Evolutionary conservation across 2,888 invertebrate genomes (phyloP).

Genomic region (Coremacera marginata): DNA sequence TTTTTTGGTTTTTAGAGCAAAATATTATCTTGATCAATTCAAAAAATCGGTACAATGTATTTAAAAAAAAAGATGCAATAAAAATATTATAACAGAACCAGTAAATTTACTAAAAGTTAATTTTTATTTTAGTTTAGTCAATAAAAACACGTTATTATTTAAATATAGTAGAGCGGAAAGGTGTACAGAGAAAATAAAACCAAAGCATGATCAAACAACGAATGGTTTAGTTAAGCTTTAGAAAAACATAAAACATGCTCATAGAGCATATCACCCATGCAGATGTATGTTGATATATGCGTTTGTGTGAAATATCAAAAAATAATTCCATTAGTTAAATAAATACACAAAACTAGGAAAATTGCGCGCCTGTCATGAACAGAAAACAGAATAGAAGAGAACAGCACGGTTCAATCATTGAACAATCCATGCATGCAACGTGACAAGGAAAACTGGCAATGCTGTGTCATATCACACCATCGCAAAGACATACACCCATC

Average conservation of each 20-base stretch:
- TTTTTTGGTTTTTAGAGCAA: too few species aligned
- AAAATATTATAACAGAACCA: too few species aligned
- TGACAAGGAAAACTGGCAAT: not conserved
- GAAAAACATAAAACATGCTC: not conserved
- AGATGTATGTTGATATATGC: not conserved
- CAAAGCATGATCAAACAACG: too few species aligned
- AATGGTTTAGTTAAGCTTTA: not conserved
- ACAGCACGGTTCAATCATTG: slow-evolving; percentile 23
- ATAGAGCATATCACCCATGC: not conserved
- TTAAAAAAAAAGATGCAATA: too few species aligned
- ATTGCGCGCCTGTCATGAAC: slow-evolving; percentile 26
- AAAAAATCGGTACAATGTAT: too few species aligned
- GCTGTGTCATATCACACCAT: not conserved
- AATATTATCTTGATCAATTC: too few species aligned
- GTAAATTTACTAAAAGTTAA: too few species aligned
- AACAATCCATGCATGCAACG: slow-evolving; percentile 13
- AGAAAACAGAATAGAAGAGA: not conserved
- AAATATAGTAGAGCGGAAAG: too few species aligned
- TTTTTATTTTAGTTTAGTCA: too few species aligned
- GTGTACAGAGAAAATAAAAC: too few species aligned
- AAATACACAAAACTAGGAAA: slow-evolving; percentile 57
- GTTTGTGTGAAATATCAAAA: slow-evolving; percentile 38
- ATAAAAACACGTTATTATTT: too few species aligned
- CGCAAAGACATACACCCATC: not conserved
- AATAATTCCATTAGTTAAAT: slow-evolving; percentile 66